Evolutionary conservation across 1,140 invertebrate genomes (phyloP).

Genomic region (Tetramorium alpestre): DNA sequence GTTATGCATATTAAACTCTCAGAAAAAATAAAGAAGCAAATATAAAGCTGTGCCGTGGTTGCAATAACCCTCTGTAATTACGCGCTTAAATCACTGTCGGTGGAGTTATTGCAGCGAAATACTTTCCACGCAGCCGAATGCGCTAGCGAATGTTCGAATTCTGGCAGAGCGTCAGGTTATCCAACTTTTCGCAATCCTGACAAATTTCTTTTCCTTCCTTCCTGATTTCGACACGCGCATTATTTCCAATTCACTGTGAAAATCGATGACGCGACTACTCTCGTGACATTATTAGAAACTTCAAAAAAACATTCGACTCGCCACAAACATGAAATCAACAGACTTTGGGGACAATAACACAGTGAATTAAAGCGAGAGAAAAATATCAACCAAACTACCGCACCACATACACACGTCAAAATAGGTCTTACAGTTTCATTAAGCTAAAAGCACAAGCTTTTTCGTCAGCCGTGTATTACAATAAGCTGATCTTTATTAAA

Average conservation of each 20-base stretch:
- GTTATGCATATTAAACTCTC: conserved; percentile 52
- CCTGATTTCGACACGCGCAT: conserved; percentile 7
- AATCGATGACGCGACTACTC: conserved; percentile 38
- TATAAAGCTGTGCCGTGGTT: not conserved
- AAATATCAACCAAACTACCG: not conserved
- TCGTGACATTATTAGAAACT: conserved; percentile 25
- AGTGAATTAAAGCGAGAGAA: not conserved
- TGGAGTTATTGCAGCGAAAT: conserved; percentile 54
- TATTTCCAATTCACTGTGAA: conserved; percentile 27
- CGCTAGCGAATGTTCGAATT: conserved; percentile 46
- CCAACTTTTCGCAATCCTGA: conserved; percentile 58
- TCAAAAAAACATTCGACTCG: conserved; percentile 13
- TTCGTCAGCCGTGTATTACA: not conserved
- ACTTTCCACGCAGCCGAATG: conserved; percentile 46
- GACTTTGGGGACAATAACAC: not conserved
- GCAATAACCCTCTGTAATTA: conserved; percentile 58
- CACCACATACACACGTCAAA: not conserved
- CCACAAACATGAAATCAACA: not conserved
- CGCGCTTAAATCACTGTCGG: conserved; percentile 57
- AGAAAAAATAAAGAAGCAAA: conserved; percentile 3
- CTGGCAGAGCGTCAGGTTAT: conserved; percentile 50
- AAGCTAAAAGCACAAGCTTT: not conserved
- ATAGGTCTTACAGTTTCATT: not conserved
- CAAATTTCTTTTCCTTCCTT: conserved; percentile 50
- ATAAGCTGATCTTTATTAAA: not conserved